Evolutionary conservation across 2,888 invertebrate species (phyloP), one percentile per base, ranked within the genome.

Genomic region (Leptarthrus brevirostris): DNA sequence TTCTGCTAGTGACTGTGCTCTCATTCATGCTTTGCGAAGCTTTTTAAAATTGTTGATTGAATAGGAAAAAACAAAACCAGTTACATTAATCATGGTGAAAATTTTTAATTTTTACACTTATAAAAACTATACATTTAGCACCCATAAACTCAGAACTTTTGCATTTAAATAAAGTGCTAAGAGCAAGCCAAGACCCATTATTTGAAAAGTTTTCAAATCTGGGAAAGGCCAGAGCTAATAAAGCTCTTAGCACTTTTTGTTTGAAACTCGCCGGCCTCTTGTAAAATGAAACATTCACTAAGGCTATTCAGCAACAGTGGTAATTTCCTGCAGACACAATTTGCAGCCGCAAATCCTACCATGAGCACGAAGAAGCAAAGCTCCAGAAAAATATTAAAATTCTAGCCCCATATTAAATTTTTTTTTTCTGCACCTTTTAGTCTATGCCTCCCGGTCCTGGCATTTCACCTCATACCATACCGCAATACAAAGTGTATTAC

Each of bases 181-280:
- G 40, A 40, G 40, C 40, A 0, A 54, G 6, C 26, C 16, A 30
- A 54, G 30, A 54, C n/a, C 52, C 52, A 69, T 69, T 69, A 69
- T 69, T 69, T 52, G 69, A 69, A 69, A 69, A 69, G 34, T 69
- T 52, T 69, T 64, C 64, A 64, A 64, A 52, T 52, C 69, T 69
- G 69, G 6, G 18, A 69, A 18, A 52, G 44, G 18, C 69, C 52
- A 18, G 20, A 52, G 52, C 69, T 69, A 69, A 69, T 69, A 69
- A 69, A 69, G 69, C 69, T 49, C 69, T 52, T 52, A 69, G 26
- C 20, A 69, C 30, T 52, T 52, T 49, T 20, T 69, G 20, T 30
- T 49, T 16, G 18, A 8, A 12, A 14, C 52, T 69, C 30, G 52
- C 24, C 30, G 18, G 36, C 16, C 12, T 34, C 52, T 30, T 52